phyloP scores from a whole-genome alignment of 2,797 vertebrate genomes.

The Pipistrellus pygmaeus region DNA sequence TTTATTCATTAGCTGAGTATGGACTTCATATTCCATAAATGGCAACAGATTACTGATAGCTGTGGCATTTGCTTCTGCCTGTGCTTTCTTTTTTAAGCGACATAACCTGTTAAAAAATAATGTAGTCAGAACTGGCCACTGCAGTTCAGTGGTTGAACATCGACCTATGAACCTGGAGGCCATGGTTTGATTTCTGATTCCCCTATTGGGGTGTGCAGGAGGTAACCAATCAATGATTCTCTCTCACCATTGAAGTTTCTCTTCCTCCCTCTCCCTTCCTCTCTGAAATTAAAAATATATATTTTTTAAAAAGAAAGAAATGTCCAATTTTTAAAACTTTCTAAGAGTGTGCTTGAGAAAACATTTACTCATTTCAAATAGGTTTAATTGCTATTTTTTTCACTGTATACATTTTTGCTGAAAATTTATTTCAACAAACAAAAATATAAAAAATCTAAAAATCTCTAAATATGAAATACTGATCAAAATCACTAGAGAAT shows the following conservation, averaged over 20 bases:
- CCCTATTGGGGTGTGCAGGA: too few species aligned
- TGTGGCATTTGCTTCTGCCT: constrained; percentile 97
- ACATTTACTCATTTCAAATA: constrained; percentile 17
- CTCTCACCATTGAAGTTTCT: too few species aligned
- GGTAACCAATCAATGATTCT: too few species aligned
- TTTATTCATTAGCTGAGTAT: constrained; percentile 99
- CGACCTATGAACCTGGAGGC: too few species aligned
- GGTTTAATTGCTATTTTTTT: not conserved
- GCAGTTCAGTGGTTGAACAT: too few species aligned
- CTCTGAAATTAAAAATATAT: too few species aligned
- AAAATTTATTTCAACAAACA: constrained; percentile 41
- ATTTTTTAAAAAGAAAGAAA: not conserved
- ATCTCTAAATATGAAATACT: constrained; percentile 36
- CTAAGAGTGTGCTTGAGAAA: not conserved
- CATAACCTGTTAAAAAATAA: constrained; percentile 91
- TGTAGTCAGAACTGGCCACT: not conserved
- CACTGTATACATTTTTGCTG: not conserved
- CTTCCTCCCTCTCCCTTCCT: too few species aligned
- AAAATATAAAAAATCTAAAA: constrained; percentile 41
- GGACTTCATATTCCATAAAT: constrained; percentile 99
- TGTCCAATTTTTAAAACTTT: not conserved
- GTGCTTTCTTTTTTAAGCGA: constrained; percentile 98
- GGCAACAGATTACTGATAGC: constrained; percentile 97
- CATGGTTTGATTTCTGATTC: too few species aligned
- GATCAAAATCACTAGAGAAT: constrained; percentile 11